These are phyloP conservation scores for Pristionchus maxplancki DNA, from an alignment of 2,888 invertebrate genomes.

Conservation along the genomic window DNA sequence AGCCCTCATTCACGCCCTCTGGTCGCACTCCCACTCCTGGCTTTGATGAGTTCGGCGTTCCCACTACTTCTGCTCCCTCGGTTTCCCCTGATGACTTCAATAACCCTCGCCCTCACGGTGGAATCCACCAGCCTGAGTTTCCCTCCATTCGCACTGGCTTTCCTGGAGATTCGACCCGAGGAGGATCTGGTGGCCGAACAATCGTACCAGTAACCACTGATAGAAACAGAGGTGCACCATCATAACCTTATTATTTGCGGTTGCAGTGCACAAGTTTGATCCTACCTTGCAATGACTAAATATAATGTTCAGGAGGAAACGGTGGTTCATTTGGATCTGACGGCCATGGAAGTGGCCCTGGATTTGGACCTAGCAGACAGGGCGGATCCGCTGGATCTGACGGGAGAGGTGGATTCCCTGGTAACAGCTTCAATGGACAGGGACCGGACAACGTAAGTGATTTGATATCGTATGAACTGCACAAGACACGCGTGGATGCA, in stretches of 20 bases:
- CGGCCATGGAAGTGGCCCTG: neutral
- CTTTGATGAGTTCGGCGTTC: conserved; percentile 13
- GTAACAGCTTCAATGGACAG: neutral
- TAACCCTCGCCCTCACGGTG: too few species aligned
- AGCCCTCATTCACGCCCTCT: neutral
- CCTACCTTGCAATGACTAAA: neutral
- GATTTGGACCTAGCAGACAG: neutral
- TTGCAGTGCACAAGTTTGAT: neutral
- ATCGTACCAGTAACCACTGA: neutral
- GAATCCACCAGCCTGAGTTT: neutral
- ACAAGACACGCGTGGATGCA: too few species aligned
- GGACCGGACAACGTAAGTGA: neutral
- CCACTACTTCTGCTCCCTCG: neutral
- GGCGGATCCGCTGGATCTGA: neutral
- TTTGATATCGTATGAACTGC: neutral
- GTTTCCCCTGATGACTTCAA: neutral
- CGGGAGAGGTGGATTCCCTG: conserved; percentile 14
- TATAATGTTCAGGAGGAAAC: neutral
- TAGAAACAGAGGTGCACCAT: conserved; percentile 21
- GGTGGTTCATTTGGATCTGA: neutral
- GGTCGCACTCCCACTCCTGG: neutral
- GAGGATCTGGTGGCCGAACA: neutral
- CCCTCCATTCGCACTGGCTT: neutral
- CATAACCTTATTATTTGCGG: neutral
- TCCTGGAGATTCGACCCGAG: neutral